Evolutionary conservation across 2,888 invertebrate species (phyloP).

Genomic region (Sesia apiformis): DNA sequence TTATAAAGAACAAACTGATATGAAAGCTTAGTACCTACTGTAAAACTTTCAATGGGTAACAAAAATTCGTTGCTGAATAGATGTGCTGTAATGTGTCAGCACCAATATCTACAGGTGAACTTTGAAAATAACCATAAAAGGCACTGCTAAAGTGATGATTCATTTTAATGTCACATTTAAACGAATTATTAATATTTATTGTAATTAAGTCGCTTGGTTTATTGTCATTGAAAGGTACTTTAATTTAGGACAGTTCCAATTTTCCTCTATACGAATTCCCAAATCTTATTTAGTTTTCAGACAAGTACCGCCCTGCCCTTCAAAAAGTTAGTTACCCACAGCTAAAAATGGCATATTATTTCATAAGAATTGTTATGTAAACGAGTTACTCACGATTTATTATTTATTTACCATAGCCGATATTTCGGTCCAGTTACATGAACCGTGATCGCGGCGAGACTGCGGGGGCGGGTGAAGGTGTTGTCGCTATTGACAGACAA

Average conservation of each 20-base stretch:
- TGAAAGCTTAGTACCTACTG: constrained; percentile 47
- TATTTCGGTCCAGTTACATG: too few relatives aligned
- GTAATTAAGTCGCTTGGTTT: too few relatives aligned
- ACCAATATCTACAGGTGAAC: constrained; percentile 8
- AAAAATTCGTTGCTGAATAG: constrained; percentile 19
- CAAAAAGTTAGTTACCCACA: neutral
- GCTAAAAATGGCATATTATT: too few relatives aligned
- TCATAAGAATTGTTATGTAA: too few relatives aligned
- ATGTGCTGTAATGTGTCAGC: constrained; percentile 29
- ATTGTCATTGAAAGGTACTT: neutral
- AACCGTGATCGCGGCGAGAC: too few relatives aligned
- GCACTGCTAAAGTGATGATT: too few relatives aligned
- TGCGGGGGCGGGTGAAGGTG: too few relatives aligned
- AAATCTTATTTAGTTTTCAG: neutral
- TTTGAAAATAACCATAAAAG: neutral
- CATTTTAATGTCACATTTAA: too few relatives aligned
- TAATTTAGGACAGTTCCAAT: neutral
- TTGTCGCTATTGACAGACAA: too few relatives aligned
- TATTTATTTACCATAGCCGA: too few relatives aligned
- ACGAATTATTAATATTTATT: too few relatives aligned
- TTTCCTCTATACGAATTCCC: neutral
- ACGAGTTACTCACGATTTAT: too few relatives aligned
- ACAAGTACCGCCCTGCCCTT: neutral
- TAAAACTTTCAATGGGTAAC: constrained; percentile 38
- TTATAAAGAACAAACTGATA: constrained; percentile 30